Evolutionary conservation across 2,888 invertebrate species (phyloP).

Genomic region (Quadroppia sp.): DNA sequence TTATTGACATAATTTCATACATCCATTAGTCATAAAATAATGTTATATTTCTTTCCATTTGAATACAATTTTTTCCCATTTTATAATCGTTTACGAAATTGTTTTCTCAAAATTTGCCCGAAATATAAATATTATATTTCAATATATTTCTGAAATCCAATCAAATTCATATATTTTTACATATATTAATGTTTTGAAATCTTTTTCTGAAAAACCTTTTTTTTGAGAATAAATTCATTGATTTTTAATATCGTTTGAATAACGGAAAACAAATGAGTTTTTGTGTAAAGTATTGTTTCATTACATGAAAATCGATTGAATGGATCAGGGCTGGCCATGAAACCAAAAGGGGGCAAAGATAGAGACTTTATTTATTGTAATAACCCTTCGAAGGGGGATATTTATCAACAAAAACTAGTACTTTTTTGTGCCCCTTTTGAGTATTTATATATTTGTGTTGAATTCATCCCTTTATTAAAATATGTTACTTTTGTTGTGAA

Average conservation of each 20-base stretch:
- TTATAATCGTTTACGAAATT: not conserved
- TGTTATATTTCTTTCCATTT: not conserved
- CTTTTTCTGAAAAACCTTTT: not conserved
- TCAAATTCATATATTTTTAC: not conserved
- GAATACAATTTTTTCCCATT: not conserved
- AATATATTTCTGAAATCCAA: not conserved
- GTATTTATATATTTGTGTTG: no score
- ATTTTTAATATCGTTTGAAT: not conserved
- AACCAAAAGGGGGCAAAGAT: no score
- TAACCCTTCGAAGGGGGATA: no score
- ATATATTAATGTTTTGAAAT: not conserved
- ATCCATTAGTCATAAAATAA: not conserved
- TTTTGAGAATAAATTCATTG: not conserved
- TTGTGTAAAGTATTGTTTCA: not conserved
- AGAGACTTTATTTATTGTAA: no score
- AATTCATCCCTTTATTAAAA: no score
- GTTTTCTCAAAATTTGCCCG: not conserved
- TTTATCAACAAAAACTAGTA: no score
- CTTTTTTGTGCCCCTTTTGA: no score
- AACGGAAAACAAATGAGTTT: not conserved
- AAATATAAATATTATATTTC: not conserved
- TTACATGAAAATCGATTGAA: constrained; percentile 7
- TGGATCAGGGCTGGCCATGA: no score
- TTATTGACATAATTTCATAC: not conserved
- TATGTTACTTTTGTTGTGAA: no score